phyloP scores from a whole-genome alignment of 2,888 invertebrate species.

The Patella caerulea region DNA sequence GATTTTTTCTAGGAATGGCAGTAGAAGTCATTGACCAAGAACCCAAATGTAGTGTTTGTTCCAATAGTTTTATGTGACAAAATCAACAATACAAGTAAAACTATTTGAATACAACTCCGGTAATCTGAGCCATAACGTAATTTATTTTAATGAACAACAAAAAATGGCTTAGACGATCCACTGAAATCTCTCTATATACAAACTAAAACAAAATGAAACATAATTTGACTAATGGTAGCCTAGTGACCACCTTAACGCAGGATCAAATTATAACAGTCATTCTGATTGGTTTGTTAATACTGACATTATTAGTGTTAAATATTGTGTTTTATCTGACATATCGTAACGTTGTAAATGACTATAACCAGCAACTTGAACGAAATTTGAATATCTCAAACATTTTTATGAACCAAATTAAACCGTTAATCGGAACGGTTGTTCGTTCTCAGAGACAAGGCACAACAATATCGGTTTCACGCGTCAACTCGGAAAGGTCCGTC shows the following conservation, averaged over 20 bases:
- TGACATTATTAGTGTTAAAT: slow-evolving; percentile 23
- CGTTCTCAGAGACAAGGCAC: not conserved
- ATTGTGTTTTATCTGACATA: slow-evolving; percentile 24
- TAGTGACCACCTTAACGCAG: slow-evolving; percentile 11
- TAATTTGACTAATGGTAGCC: slow-evolving; percentile 2
- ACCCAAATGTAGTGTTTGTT: too few relatives aligned
- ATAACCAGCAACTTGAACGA: not conserved
- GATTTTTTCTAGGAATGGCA: too few relatives aligned
- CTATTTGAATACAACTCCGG: too few relatives aligned
- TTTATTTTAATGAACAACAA: too few relatives aligned
- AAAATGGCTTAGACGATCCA: too few relatives aligned
- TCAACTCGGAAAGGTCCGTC: not conserved
- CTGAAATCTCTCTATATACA: too few relatives aligned
- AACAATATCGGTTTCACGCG: not conserved
- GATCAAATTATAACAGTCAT: slow-evolving; percentile 25
- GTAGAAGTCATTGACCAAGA: too few relatives aligned
- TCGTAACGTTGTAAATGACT: slow-evolving; percentile 2
- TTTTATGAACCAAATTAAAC: not conserved
- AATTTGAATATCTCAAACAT: not conserved
- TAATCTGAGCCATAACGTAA: too few relatives aligned
- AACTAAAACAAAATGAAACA: too few relatives aligned
- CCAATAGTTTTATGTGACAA: too few relatives aligned
- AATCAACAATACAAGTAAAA: too few relatives aligned
- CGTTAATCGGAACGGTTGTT: not conserved
- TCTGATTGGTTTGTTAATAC: slow-evolving; percentile 20